Percentiles rank a stretch among this genome's conserved stretches.
Conservation (phyloP, 2,888 invertebrate genomes). For the Cataglyphis albicans region DNA sequence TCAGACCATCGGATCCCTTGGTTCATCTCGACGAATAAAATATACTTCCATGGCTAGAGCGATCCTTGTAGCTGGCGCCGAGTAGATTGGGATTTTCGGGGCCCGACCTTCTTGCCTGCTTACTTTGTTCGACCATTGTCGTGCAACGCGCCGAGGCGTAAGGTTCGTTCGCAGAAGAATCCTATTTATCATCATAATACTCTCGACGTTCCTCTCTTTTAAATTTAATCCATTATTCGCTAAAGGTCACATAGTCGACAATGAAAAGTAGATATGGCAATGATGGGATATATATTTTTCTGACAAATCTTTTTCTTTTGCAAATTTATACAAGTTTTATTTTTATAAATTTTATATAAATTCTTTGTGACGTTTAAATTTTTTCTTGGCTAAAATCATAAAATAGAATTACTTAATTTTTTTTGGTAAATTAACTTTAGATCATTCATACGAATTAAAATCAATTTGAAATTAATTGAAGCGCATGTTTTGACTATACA, state of each 20-base stretch:
- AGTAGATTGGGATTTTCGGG: constrained; percentile 78
- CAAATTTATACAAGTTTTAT: neutral
- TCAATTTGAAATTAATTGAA: neutral
- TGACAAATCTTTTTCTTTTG: neutral
- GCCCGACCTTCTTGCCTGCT: constrained; percentile 46
- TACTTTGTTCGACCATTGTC: constrained; percentile 49
- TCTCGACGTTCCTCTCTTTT: neutral
- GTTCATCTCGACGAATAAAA: constrained; percentile 74
- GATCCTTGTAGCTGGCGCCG: constrained; percentile 71
- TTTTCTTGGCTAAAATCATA: neutral
- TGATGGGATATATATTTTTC: neutral
- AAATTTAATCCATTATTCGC: neutral
- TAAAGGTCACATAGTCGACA: constrained; percentile 4
- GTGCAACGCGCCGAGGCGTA: constrained; percentile 43
- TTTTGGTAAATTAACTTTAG: neutral
- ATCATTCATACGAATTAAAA: neutral
- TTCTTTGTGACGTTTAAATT: neutral
- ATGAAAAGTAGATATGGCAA: neutral
- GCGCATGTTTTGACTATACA: neutral
- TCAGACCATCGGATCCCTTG: constrained; percentile 54
- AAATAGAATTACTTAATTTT: neutral
- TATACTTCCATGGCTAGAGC: constrained; percentile 71
- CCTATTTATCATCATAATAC: constrained; percentile 25
- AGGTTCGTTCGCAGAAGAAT: constrained; percentile 30
- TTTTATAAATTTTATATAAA: neutral